These are phyloP conservation scores for Sakesphorus luctuosus DNA, from an alignment of 2,113 vertebrate species.

Conservation along the genomic window DNA sequence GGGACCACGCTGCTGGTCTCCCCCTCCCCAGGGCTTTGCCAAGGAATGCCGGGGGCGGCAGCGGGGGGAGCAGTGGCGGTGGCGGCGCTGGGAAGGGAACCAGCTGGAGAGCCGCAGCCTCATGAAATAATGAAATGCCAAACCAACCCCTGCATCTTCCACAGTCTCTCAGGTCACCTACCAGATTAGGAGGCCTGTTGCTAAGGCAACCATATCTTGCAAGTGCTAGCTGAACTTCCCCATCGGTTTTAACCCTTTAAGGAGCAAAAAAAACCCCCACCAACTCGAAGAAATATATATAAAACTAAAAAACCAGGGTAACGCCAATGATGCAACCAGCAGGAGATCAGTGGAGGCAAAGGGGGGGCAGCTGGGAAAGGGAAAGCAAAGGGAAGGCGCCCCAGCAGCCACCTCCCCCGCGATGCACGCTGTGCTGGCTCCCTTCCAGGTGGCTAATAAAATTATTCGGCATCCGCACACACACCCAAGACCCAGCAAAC, in stretches of 20 bases:
- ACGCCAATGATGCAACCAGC: neutral
- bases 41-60: constrained; percentile 73
- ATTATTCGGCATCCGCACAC: constrained; percentile 33
- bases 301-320: neutral
- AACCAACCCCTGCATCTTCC: constrained; percentile 83
- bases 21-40: constrained; percentile 39
- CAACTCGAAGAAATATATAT: neutral
- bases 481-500: constrained; percentile 57
- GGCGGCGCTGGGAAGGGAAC: constrained; percentile 77
- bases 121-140: constrained; percentile 88
- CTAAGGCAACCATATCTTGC: constrained; percentile 92
- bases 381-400: constrained; percentile 21
- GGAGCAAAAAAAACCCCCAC: neutral
- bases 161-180: constrained; percentile 92
- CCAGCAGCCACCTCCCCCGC: neutral
- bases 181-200: constrained; percentile 92
- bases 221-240: constrained; percentile 86
- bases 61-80: constrained; percentile 38
- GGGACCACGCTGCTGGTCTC: neutral
- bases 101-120: constrained; percentile 82
- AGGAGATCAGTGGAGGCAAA: neutral
- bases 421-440: constrained; percentile 1
- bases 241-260: constrained; percentile 86
- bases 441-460: constrained; percentile 43
- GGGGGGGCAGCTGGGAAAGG: neutral